Evolutionary conservation across 2,797 vertebrate species (phyloP), one percentile per base, ranked within the genome.

Genomic region (Phataginus tricuspis): DNA sequence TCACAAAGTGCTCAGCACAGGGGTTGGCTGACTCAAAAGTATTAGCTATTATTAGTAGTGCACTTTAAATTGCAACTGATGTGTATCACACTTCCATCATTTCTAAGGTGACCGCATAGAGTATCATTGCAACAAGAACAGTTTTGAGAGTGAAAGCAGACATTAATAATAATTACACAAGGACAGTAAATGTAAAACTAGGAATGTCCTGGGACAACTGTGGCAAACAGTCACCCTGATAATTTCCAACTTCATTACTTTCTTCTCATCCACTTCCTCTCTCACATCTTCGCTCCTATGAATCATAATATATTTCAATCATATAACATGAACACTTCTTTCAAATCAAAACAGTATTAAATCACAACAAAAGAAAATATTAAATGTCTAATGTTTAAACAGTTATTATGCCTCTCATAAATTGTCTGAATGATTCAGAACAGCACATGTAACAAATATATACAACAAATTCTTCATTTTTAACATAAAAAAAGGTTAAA

Each of bases 291-390:
- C 34, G 51, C 34, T 71, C 45, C 3, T 69, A 74, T 74, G 80
- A 95, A 93, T 96, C 79, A 94, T 42, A 80, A 63, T 68, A 75
- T 94, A 34, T 92, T 95, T 95, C 68, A 63, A 61, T 71, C 51
- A 69, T 29, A 84, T 91, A 63, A 83, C 86, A 68, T 59, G 16
- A 68, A 80, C 37, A 68, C 80, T 45, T 77, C 57, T 91, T 93
- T 93, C 66, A 95, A 86, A 95, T 94, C 39, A n/a, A 55, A 80
- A 74, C 5, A 84, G 13, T 86, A 83, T 79, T 93, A 91, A 91
- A 64, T 89, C 59, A 87, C 10, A 45, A 91, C 23, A 86, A 87
- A 92, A 45, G 8, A 45, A 45, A 45, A 45, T 7, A 45, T 45
- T 45, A 45, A 45, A 45, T 45, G 42, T 45, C 42, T 45, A 45